A percentile compares a stretch with the other conserved stretches of the same genome.
Conservation (phyloP, 92 coral and sea anemone species). For the Porites lobata region DNA sequence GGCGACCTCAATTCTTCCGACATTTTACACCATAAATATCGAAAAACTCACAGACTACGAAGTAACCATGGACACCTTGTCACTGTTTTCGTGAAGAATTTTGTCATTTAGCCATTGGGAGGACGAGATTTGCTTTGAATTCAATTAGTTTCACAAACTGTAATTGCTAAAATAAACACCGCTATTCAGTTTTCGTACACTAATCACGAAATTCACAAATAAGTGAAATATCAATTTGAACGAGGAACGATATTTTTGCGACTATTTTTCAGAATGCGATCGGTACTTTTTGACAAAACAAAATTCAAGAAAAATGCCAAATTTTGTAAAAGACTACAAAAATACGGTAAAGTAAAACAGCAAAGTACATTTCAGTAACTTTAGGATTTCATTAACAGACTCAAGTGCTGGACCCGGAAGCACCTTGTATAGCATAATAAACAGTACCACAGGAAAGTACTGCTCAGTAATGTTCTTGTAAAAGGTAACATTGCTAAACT, state of each 20-base stretch:
- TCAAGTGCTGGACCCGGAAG: background rate
- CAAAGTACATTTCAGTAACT: background rate
- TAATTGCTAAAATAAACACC: constrained; percentile 19
- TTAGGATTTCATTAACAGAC: background rate
- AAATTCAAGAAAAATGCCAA: background rate
- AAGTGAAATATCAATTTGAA: background rate
- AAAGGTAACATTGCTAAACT: too few relatives aligned
- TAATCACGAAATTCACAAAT: background rate
- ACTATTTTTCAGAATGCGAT: background rate
- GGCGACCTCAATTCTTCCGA: constrained; percentile 28
- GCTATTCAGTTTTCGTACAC: background rate
- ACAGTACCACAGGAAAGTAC: background rate
- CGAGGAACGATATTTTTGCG: background rate
- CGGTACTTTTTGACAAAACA: background rate
- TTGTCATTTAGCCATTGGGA: constrained; percentile 19
- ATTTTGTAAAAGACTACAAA: too few relatives aligned
- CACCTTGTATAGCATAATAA: background rate
- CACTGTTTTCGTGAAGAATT: constrained; percentile 15
- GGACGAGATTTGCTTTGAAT: background rate
- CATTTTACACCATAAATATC: constrained; percentile 11
- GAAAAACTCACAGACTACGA: constrained; percentile 5
- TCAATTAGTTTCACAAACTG: background rate
- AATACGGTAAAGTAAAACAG: background rate
- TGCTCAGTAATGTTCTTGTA: background rate
- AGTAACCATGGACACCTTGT: constrained; percentile 19